Conservation (phyloP, 1,140 invertebrate genomes). For the Calephelis nemesis region DNA sequence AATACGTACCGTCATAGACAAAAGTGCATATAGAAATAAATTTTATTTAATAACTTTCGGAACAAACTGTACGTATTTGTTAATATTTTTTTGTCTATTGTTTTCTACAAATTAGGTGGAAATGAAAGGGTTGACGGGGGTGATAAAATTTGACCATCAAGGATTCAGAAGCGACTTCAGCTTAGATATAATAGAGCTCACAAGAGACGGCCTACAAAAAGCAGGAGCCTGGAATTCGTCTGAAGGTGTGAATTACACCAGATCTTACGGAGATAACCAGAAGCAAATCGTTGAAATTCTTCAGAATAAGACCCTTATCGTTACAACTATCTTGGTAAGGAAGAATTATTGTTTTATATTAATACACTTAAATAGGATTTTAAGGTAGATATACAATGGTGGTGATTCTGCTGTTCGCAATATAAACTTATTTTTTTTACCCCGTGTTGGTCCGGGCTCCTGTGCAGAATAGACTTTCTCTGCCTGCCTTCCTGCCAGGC, state of each 20-base stretch:
- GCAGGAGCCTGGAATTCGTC: constrained; percentile 94
- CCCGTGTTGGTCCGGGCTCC: too few relatives aligned
- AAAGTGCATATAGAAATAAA: too few relatives aligned
- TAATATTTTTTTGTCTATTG: not conserved
- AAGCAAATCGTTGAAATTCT: constrained; percentile 92
- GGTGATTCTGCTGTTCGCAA: too few relatives aligned
- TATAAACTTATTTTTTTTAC: too few relatives aligned
- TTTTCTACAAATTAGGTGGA: constrained; percentile 84
- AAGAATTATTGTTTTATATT: not conserved
- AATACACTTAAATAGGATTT: too few relatives aligned
- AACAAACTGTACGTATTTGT: not conserved
- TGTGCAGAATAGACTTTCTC: too few relatives aligned
- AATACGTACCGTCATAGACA: too few relatives aligned
- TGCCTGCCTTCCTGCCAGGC: too few relatives aligned
- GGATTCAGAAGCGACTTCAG: constrained; percentile 95
- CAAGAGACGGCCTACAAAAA: constrained; percentile 88
- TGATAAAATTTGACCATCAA: constrained; percentile 96
- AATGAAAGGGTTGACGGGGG: constrained; percentile 94
- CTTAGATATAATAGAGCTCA: constrained; percentile 93
- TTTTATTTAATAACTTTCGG: too few relatives aligned
- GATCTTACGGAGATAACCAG: constrained; percentile 90
- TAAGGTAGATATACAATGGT: too few relatives aligned
- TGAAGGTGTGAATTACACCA: constrained; percentile 93
- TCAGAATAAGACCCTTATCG: constrained; percentile 94
- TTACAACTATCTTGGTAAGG: constrained; percentile 94